These are phyloP conservation scores for Thalassarche chlororhynchos DNA, from an alignment of 2,113 vertebrate genomes.

Conservation along the genomic window DNA sequence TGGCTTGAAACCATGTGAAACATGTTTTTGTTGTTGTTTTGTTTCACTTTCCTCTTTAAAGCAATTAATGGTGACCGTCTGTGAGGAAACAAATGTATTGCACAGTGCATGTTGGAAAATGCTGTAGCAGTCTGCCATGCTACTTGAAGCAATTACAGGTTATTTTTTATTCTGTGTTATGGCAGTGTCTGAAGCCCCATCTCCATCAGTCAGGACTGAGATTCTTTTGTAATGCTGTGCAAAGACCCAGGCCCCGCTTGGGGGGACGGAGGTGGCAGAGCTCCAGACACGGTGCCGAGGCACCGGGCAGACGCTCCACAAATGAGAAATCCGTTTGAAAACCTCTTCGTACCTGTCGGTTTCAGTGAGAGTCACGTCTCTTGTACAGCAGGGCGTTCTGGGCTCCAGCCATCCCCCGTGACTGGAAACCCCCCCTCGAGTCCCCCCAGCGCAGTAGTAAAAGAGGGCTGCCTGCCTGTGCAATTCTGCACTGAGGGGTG, in stretches of 20 bases:
- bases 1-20: background rate
- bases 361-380: background rate
- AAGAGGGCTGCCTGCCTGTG: background rate
- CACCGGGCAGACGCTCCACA: background rate
- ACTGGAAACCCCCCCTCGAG: background rate
- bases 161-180: background rate
- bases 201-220: background rate
- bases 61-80: background rate
- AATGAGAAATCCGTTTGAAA: background rate
- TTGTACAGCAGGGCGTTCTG: background rate
- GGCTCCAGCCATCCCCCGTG: background rate
- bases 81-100: rapidly evolving
- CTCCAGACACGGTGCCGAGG: rapidly evolving
- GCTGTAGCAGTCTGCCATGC: background rate
- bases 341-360: rapidly evolving
- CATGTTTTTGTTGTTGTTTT: background rate
- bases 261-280: background rate
- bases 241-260: background rate
- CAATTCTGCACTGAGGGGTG: background rate
- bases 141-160: background rate
- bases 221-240: background rate
- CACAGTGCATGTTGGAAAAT: rapidly evolving
- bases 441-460: too few species aligned
- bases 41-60: background rate
- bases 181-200: background rate